Evolutionary conservation across 64 coral and sea anemone species (phyloP), one percentile per base, ranked within the genome.

Genomic region (Acropora tenuis): DNA sequence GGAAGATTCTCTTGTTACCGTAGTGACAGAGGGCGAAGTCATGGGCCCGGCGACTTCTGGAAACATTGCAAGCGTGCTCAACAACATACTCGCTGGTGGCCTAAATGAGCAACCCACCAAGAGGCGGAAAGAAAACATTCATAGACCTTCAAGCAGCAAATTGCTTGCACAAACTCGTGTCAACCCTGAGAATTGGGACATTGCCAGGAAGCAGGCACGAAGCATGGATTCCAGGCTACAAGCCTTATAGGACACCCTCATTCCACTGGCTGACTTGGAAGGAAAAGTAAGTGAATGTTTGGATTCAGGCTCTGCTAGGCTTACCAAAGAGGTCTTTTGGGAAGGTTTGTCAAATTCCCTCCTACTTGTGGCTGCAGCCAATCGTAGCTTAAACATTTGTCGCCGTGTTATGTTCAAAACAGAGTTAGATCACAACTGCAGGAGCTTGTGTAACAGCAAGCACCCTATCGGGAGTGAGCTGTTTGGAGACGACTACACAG

Each of bases 191-290:
- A 78, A 44, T 78, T 78, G 76, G 76, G 76, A 78, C 76, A 78
- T 78, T 13, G 42, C 76, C 42, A 59, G 42, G 48, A 78, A 83
- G 43, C 55, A n/a, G 8, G 63, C 80, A 58, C 80, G 60, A 44
- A 83, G 80, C 43, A 83, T 83, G 60, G 50, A 83, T 83, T 45
- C 80, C 18, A 58, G 80, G 17, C 13, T 83, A 4, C 80, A 83
- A 48, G 55, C 18, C 10, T 40, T 61, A 6, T 55, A 83, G 48
- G 80, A 63, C 18, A 80, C 45, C 78, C 47, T 80, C 0, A 78
- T 78, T 47, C 76, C 6, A 43, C 48, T 78, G 18, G 76, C 48
- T 43, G 42, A 78, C 76, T 9, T 78, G 76, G 1, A 20, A 50
- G 76, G 76, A 78, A 78, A 78, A 41, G 42, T 15, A 13, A 43